Evolutionary conservation across 2,797 vertebrate genomes (phyloP), one percentile per base, ranked within the genome.

Genomic region (Esox masquinongy): DNA sequence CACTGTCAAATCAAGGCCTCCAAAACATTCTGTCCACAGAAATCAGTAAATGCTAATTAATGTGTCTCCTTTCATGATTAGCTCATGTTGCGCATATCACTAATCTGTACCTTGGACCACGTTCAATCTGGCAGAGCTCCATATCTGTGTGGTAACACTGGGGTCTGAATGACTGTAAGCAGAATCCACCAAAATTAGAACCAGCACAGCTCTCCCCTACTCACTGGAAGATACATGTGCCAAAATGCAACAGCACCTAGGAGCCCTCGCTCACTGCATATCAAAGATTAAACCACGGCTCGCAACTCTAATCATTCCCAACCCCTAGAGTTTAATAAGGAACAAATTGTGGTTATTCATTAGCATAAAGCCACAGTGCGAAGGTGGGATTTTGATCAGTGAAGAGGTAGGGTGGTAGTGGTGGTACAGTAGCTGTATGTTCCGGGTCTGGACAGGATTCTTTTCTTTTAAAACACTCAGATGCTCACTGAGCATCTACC

Each of bases 41-140:
- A n/a, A 88, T 68, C 78, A 80, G 83, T 87, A 88, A 92, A 86
- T 84, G 88, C 82, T 84, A 86, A 86, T 91, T 89, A 91, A 92
- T 92, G 84, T 81, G 88, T 88, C 86, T 90, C 88, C 84, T 85
- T 91, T 84, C 78, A 88, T 83, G 81, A 92, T 92, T 92, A 92
- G 90, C 89, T 91, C 86, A 88, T 90, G 88, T 90, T 90, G 88
- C 77, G 83, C 87, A 90, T 92, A 90, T 90, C 90, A 87, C 90
- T 91, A 89, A 91, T 93, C 90, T 88, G 89, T 86, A 85, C 87
- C 81, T 90, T 92, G 92, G 90, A 89, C 91, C 89, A 91, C n/a
- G 74, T 68, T 83, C 89, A 90, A 88, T 85, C 91, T 94, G 94
- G 92, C 91, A 77, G 86, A 86, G 86, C 85, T 86, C 86, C 85